Evolutionary conservation across 2,888 invertebrate species (phyloP).

Genomic region (Xiphydria camelus): DNA sequence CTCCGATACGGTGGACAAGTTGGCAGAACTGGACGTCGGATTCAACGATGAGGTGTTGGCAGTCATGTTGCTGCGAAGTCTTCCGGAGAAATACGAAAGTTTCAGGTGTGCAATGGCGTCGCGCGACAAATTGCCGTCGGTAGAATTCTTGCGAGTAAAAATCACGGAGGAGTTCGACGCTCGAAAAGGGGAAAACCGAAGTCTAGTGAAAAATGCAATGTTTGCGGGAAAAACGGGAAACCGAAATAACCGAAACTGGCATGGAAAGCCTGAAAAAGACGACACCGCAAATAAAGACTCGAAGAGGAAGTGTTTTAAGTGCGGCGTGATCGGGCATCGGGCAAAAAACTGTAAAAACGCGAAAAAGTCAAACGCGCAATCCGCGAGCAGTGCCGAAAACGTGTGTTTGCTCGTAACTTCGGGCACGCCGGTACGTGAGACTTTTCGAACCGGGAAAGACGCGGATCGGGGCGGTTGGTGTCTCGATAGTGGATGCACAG

Average conservation of each 20-base stretch:
- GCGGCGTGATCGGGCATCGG: background rate
- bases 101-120: slow-evolving; percentile 8
- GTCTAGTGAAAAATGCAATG: slow-evolving; percentile 6
- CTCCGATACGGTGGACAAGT: too few relatives aligned
- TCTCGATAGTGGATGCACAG: slow-evolving; percentile 16
- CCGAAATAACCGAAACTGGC: slow-evolving; percentile 1
- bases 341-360: background rate
- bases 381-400: too few relatives aligned
- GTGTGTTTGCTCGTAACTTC: too few relatives aligned
- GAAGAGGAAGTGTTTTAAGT: background rate
- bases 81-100: slow-evolving; percentile 8
- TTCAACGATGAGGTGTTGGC: slow-evolving; percentile 11
- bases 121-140: slow-evolving; percentile 7
- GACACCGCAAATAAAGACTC: slow-evolving; percentile 2
- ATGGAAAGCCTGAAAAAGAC: background rate
- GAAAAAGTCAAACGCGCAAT: background rate
- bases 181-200: background rate
- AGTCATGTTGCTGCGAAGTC: slow-evolving; percentile 13
- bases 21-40: slow-evolving; percentile 12
- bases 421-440: too few relatives aligned
- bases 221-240: slow-evolving; percentile 2
- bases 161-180: background rate
- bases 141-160: slow-evolving; percentile 10
- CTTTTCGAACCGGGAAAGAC: too few relatives aligned
- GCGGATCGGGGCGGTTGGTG: slow-evolving; percentile 8